Percentiles rank a stretch among this genome's conserved stretches.
These are phyloP conservation scores for Conus ventricosus DNA, from an alignment of 1,140 invertebrate species.

Conservation along the genomic window DNA sequence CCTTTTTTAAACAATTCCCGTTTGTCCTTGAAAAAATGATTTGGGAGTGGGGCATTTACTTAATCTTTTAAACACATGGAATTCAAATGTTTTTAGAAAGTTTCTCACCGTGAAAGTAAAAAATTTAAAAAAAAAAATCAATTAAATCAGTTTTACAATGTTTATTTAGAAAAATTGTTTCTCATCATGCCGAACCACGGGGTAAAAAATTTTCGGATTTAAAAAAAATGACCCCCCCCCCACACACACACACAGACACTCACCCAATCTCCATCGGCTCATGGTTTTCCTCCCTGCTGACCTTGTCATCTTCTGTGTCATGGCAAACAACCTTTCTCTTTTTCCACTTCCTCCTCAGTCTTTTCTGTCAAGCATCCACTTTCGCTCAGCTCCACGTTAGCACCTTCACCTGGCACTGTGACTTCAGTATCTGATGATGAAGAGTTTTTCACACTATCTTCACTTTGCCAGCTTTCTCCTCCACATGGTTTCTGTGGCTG, in stretches of 20 bases:
- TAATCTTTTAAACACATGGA: too few species aligned
- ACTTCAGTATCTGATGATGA: not conserved
- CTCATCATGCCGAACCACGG: too few species aligned
- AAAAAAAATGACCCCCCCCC: not conserved
- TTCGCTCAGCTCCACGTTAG: slow-evolving; percentile 7
- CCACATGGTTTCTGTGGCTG: not conserved
- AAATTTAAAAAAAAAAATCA: too few species aligned
- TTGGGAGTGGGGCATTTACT: too few species aligned
- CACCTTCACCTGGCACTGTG: not conserved
- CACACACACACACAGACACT: not conserved
- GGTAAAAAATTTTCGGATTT: too few species aligned
- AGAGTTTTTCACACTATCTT: not conserved
- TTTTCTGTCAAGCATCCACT: not conserved
- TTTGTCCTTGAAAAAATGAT: too few species aligned
- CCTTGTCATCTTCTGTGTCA: not conserved
- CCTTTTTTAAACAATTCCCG: too few species aligned
- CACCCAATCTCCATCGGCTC: not conserved
- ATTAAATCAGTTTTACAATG: too few species aligned
- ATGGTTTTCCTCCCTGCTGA: not conserved
- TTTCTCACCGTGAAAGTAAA: too few species aligned
- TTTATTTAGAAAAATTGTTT: too few species aligned
- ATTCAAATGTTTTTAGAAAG: too few species aligned
- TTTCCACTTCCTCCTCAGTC: not conserved
- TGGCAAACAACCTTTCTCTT: slow-evolving; percentile 2
- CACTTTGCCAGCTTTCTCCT: not conserved